phyloP scores from a whole-genome alignment of 2,797 vertebrate genomes.

The Loris lydekkerianus region DNA sequence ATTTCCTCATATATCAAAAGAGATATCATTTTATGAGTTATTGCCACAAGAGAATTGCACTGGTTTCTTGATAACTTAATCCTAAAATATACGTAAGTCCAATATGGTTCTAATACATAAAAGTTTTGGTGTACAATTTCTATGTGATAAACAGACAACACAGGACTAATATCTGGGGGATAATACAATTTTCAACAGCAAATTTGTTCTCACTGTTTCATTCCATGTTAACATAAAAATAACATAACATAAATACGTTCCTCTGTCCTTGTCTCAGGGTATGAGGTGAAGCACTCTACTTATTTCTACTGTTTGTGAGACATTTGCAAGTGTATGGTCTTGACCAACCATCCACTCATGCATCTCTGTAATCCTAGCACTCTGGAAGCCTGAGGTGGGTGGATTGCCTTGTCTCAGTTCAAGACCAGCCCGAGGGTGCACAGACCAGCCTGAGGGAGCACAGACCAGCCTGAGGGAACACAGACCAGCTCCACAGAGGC shows the following conservation, averaged over 20 bases:
- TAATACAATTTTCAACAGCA: constrained; percentile 66
- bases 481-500: too few species aligned
- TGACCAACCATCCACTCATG: not conserved
- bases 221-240: constrained; percentile 74
- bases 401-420: too few species aligned
- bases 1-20: not conserved
- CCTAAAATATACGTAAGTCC: not conserved
- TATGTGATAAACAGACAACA: constrained; percentile 30
- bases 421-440: too few species aligned
- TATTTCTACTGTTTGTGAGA: not conserved
- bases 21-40: not conserved
- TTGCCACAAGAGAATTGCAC: not conserved
- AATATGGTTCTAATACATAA: not conserved
- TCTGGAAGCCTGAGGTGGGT: too few species aligned
- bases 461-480: too few species aligned
- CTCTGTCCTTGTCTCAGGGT: constrained; percentile 28
- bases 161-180: not conserved
- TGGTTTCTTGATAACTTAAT: constrained; percentile 9
- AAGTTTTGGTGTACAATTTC: not conserved
- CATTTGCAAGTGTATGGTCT: constrained; percentile 44
- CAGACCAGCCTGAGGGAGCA: too few species aligned
- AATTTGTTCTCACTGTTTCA: not conserved
- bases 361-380: too few species aligned
- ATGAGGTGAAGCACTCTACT: not conserved
- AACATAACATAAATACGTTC: not conserved